Evolutionary conservation across 92 coral and sea anemone genomes (phyloP).

Genomic region (Pocillopora grandis): DNA sequence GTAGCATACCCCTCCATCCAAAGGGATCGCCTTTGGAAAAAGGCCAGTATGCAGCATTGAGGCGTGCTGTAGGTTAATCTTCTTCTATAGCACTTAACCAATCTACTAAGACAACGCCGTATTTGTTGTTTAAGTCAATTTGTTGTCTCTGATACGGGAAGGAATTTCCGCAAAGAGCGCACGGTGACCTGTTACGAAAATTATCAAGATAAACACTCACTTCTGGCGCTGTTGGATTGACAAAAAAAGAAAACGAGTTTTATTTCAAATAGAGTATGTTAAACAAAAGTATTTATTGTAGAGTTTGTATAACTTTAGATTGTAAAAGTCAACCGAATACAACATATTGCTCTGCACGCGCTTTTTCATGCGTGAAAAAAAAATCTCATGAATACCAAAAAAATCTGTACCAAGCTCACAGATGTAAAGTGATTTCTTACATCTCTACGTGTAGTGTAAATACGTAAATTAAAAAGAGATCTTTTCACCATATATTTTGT

Average conservation of each 20-base stretch:
- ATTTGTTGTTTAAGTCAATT: not conserved
- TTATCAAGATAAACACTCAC: not conserved
- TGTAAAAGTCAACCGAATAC: not conserved
- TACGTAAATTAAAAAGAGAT: not conserved
- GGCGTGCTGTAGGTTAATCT: too few relatives aligned
- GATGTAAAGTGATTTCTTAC: not conserved
- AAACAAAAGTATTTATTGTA: not conserved
- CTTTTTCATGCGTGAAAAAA: not conserved
- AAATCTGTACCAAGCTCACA: too few relatives aligned
- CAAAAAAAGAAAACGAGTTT: too few relatives aligned
- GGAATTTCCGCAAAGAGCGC: not conserved
- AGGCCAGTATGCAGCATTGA: too few relatives aligned
- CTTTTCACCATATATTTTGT: too few relatives aligned
- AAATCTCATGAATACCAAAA: too few relatives aligned
- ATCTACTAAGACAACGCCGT: not conserved
- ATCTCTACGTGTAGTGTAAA: slow-evolving; percentile 10
- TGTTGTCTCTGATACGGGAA: not conserved
- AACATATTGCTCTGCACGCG: not conserved
- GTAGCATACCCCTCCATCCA: too few relatives aligned
- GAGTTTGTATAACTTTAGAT: not conserved
- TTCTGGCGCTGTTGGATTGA: too few relatives aligned
- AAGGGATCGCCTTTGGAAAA: too few relatives aligned
- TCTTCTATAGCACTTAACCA: too few relatives aligned
- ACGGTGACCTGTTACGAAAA: not conserved
- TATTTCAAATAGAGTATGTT: not conserved